A percentile compares a stretch with the other conserved stretches of the same genome.
Evolutionary conservation across 2,113 vertebrate genomes (phyloP).

Genomic region (Colius striatus): DNA sequence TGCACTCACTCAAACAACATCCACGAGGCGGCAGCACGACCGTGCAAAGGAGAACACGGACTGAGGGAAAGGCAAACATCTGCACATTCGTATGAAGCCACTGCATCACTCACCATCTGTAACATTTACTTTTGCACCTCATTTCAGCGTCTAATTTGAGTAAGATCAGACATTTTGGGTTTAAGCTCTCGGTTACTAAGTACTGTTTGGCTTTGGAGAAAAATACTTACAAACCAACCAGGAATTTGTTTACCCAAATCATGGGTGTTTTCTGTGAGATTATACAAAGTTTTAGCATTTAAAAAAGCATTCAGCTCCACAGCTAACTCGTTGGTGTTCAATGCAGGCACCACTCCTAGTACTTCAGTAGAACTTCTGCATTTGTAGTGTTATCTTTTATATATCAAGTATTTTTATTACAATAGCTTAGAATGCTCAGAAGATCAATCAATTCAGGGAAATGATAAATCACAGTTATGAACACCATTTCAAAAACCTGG

Average conservation of each 20-base stretch:
- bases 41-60: rapidly evolving
- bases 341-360: not conserved
- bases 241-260: not conserved
- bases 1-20: not conserved
- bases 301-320: not conserved
- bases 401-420: not conserved
- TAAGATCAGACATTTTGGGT: not conserved
- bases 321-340: not conserved
- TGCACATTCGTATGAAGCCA: not conserved
- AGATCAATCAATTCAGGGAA: not conserved
- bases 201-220: not conserved
- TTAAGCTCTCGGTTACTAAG: not conserved
- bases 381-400: not conserved
- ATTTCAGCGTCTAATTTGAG: not conserved
- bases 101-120: not conserved
- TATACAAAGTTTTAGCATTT: not conserved
- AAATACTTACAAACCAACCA: not conserved
- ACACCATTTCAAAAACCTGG: not conserved
- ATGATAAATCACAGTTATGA: not conserved
- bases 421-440: not conserved
- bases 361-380: not conserved
- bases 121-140: not conserved
- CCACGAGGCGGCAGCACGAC: constrained; percentile 2
- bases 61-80: not conserved
- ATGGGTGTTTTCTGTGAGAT: not conserved